Base-by-base conservation (phyloP, 2,113 vertebrate species). In the Gavialis gangeticus region DNA sequence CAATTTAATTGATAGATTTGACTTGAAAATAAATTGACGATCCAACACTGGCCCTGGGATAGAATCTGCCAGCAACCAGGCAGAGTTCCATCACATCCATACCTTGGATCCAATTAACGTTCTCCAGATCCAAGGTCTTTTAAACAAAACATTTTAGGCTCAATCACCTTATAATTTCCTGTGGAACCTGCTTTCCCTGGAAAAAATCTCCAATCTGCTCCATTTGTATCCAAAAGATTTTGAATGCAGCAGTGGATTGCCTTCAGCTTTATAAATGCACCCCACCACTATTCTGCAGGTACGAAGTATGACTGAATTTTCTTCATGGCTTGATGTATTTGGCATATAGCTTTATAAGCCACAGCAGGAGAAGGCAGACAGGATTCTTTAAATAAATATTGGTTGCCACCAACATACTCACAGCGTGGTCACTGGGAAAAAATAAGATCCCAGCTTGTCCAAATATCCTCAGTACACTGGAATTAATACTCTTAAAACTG, bases 71-170 rank as follows among this genome's bases (percentile, higher is more conserved):
- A 16, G 22, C 82, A 5, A 67, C 89, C 34, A 80, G 64, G 5
- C 5, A 28, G 19, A 80, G 19, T 75, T 62, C 12, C 85, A 25
- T 2, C 18, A 22, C 75, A 10, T 12, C 4, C 16, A 22, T 78
- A 10, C 14, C 4, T 1, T 25, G 21, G 8, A 5, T 9, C 88
- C 88, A 9, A 4, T 17, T 21, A 89, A 87, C 78, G 16, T 6
- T 84, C 46, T 82, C 77, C 85, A 91, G 93, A 79, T 62, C 84
- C 0, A 1, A 66, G 9, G 10, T n/a, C 1, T 11, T 78, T 87
- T 85, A 12, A 78, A 79, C 0, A 0, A 85, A 46, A 66, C 34
- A 55, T 80, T 60, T 22, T 60, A 3, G 1, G 28, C 30, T 69
- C 25, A 66, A 90, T 90, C 90, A 86, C 1, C 11, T 17, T 30